Percentiles rank a stretch among this genome's conserved stretches.
phyloP scores from a whole-genome alignment of 2,797 vertebrate genomes.

The Discoglossus pictus region DNA sequence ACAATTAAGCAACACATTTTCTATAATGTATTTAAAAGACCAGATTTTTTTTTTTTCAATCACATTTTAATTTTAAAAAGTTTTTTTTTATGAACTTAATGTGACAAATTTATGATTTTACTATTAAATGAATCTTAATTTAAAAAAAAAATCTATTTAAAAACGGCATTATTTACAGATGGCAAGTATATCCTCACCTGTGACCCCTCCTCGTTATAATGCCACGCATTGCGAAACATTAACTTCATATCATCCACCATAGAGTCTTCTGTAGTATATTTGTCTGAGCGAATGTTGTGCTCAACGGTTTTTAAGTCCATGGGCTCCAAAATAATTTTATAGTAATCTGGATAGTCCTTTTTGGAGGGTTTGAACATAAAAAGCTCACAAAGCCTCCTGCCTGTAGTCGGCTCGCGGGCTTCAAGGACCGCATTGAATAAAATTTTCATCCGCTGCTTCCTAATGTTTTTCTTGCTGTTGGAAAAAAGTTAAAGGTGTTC shows the following conservation, averaged over 20 bases:
- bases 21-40: too few species aligned
- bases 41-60: too few species aligned
- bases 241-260: slow-evolving; percentile 95
- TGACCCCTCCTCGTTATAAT: slow-evolving; percentile 97
- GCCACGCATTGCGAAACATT: slow-evolving; percentile 96
- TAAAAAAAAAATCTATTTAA: too few species aligned
- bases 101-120: too few species aligned
- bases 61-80: too few species aligned
- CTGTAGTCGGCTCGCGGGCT: slow-evolving; percentile 82
- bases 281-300: slow-evolving; percentile 93
- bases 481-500: slow-evolving; percentile 5
- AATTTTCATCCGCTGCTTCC: slow-evolving; percentile 92
- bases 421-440: slow-evolving; percentile 87
- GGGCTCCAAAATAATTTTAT: slow-evolving; percentile 97
- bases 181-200: slow-evolving; percentile 76
- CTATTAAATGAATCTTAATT: too few species aligned
- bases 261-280: slow-evolving; percentile 86
- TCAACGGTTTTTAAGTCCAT: slow-evolving; percentile 96
- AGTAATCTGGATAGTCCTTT: slow-evolving; percentile 98
- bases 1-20: too few species aligned
- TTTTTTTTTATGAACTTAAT: too few species aligned
- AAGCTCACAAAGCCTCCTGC: slow-evolving; percentile 90
- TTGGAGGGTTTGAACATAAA: slow-evolving; percentile 98
- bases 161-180: too few species aligned
- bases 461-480: slow-evolving; percentile 93